These are phyloP conservation scores for Clusia tigrina DNA, from an alignment of 2,888 invertebrate genomes.

Conservation along the genomic window DNA sequence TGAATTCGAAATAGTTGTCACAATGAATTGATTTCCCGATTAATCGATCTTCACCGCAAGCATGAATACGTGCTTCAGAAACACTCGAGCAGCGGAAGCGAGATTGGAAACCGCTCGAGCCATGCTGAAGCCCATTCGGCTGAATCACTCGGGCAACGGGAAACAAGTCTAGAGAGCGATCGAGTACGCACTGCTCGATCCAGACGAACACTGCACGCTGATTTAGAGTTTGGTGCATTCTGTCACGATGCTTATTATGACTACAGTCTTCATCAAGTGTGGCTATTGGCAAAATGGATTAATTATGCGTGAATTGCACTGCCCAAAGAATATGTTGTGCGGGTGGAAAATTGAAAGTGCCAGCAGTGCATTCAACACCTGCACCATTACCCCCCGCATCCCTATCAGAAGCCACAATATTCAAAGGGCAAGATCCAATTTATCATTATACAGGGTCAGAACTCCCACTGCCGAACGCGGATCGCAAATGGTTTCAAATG, in stretches of 20 bases:
- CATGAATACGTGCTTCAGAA: background rate
- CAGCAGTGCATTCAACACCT: conserved; percentile 18
- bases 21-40: no score
- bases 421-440: conserved; percentile 17
- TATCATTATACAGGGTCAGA: conserved; percentile 21
- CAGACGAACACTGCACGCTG: conserved; percentile 9
- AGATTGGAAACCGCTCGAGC: background rate
- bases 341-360: conserved; percentile 24
- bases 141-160: background rate
- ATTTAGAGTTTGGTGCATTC: conserved; percentile 7
- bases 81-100: background rate
- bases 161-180: background rate
- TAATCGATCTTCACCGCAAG: no score
- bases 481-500: conserved; percentile 23
- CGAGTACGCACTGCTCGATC: conserved; percentile 3
- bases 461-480: conserved; percentile 8
- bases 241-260: background rate
- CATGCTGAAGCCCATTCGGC: background rate
- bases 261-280: conserved; percentile 4
- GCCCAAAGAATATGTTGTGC: conserved; percentile 22
- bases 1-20: no score
- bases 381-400: conserved; percentile 22
- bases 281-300: background rate
- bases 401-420: no score
- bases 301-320: conserved; percentile 26